A percentile compares a stretch with the other conserved stretches of the same genome.
Evolutionary conservation across 2,888 invertebrate species (phyloP).

Genomic region (Drosophila demipolita): DNA sequence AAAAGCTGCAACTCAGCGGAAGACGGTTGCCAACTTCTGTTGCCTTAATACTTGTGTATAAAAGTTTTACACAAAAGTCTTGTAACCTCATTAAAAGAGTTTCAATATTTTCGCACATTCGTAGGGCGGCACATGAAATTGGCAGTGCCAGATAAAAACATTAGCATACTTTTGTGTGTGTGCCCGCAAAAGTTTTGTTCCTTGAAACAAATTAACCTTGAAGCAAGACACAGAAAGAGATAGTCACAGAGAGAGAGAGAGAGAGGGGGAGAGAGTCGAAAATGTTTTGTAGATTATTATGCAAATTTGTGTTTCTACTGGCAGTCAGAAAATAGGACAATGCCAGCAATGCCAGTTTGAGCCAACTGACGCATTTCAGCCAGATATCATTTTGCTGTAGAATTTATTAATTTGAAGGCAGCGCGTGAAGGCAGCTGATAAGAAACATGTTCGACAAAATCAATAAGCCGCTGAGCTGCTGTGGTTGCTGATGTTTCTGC

Average conservation of each 20-base stretch:
- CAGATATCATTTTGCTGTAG: slow-evolving; percentile 3
- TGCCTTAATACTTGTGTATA: slow-evolving; percentile 25
- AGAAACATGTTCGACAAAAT: slow-evolving; percentile 62
- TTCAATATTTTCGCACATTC: slow-evolving; percentile 59
- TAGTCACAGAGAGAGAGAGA: background rate
- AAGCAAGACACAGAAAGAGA: slow-evolving; percentile 26
- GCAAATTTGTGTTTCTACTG: slow-evolving; percentile 60
- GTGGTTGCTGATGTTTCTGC: slow-evolving; percentile 17
- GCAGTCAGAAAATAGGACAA: slow-evolving; percentile 52
- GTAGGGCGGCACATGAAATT: slow-evolving; percentile 43
- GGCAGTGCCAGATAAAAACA: slow-evolving; percentile 48
- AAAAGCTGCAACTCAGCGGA: slow-evolving; percentile 10
- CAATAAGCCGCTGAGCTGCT: slow-evolving; percentile 55
- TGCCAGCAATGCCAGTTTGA: slow-evolving; percentile 30
- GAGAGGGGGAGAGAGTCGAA: slow-evolving; percentile 1
- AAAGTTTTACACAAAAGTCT: slow-evolving; percentile 56
- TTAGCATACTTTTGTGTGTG: slow-evolving; percentile 70
- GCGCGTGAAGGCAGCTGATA: slow-evolving; percentile 67
- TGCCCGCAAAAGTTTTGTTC: slow-evolving; percentile 59
- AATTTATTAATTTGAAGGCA: slow-evolving; percentile 71
- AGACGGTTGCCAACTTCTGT: slow-evolving; percentile 5
- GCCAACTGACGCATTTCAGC: slow-evolving; percentile 11
- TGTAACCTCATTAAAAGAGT: slow-evolving; percentile 65
- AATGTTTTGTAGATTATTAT: slow-evolving; percentile 61
- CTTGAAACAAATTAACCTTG: slow-evolving; percentile 75